A percentile compares a stretch with the other conserved stretches of the same genome.
phyloP scores from a whole-genome alignment of 2,797 vertebrate genomes.

The Phaenicophaeus curvirostris region DNA sequence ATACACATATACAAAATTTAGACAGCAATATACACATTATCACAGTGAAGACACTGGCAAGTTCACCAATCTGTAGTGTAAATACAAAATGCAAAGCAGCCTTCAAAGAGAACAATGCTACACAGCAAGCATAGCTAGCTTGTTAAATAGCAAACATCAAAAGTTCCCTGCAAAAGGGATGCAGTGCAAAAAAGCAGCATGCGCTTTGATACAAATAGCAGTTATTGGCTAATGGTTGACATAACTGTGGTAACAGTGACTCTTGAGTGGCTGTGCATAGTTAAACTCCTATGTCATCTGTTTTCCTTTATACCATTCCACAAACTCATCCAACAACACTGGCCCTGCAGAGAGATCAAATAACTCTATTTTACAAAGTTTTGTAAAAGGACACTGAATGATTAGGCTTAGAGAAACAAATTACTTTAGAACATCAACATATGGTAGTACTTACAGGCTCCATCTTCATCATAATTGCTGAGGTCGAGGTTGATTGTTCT shows the following conservation, averaged over 20 bases:
- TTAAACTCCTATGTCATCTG: conserved; percentile 92
- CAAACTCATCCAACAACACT: conserved; percentile 99
- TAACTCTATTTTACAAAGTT: conserved; percentile 40
- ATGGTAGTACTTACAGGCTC: conserved; percentile 89
- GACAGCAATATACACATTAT: conserved; percentile 88
- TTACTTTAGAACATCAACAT: background rate
- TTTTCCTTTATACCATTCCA: conserved; percentile 99
- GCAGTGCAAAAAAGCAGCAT: conserved; percentile 84
- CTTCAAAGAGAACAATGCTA: conserved; percentile 84
- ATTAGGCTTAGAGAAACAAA: background rate
- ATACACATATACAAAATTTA: conserved; percentile 92
- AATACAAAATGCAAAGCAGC: conserved; percentile 88
- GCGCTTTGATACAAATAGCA: conserved; percentile 81
- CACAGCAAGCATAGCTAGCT: conserved; percentile 81
- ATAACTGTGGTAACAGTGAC: conserved; percentile 88
- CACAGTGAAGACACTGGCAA: conserved; percentile 92
- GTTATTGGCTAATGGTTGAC: conserved; percentile 86
- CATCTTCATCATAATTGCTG: conserved; percentile 98
- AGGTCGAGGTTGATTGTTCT: conserved; percentile 99
- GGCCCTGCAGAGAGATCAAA: conserved; percentile 86
- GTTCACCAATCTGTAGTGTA: conserved; percentile 86
- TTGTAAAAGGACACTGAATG: background rate
- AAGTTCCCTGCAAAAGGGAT: conserved; percentile 72
- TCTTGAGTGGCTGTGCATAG: conserved; percentile 80
- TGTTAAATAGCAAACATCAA: conserved; percentile 81